Percentiles rank a stretch among this genome's conserved stretches.
Conservation (phyloP, 2,113 vertebrate species). For the Eolophus roseicapilla region DNA sequence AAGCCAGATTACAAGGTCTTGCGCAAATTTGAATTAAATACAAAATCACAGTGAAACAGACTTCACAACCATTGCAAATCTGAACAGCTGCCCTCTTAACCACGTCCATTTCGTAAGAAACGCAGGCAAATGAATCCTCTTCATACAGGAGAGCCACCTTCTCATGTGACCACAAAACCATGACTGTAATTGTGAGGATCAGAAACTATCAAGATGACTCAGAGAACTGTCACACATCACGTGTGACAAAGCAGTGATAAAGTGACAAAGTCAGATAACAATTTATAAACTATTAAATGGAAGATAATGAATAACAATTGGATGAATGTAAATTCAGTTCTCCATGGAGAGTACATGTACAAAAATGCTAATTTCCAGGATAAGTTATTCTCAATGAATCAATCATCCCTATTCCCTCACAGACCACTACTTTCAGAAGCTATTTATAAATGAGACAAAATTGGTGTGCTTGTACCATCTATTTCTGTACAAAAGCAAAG, state of each 20-base stretch:
- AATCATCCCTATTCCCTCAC: constrained; percentile 25
- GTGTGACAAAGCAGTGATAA: neutral
- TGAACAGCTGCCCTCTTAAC: neutral
- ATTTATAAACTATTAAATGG: constrained; percentile 31
- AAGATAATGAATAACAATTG: constrained; percentile 50
- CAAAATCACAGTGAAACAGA: neutral
- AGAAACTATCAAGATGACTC: neutral
- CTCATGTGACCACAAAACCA: neutral
- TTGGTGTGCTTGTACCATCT: neutral
- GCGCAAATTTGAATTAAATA: neutral
- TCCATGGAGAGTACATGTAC: neutral
- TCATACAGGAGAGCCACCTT: neutral
- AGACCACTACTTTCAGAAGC: constrained; percentile 8
- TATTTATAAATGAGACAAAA: constrained; percentile 45
- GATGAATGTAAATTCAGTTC: neutral
- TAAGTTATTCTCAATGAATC: constrained; percentile 54
- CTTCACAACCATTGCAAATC: neutral
- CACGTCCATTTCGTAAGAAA: neutral
- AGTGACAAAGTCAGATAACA: neutral
- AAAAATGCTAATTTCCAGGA: constrained; percentile 43
- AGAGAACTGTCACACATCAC: neutral
- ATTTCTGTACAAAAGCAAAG: neutral
- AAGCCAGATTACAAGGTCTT: neutral
- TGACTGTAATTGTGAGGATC: neutral
- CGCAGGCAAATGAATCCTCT: neutral